A percentile compares a stretch with the other conserved stretches of the same genome.
phyloP scores from a whole-genome alignment of 2,113 vertebrate genomes.

The Bothrops jararaca region DNA sequence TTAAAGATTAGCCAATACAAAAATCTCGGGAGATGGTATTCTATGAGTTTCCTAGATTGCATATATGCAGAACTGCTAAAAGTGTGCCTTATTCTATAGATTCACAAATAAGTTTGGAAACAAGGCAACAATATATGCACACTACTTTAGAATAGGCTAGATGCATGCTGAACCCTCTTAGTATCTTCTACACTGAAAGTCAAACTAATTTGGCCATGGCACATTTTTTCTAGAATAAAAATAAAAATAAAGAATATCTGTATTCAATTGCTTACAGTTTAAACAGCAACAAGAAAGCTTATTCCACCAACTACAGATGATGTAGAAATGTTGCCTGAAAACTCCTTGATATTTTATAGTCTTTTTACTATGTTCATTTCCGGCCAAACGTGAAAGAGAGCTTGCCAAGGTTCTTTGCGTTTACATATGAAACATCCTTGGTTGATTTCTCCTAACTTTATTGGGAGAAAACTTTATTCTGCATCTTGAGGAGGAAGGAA shows the following conservation, averaged over 20 bases:
- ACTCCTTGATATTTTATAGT: background rate
- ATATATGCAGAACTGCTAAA: background rate
- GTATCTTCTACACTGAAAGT: background rate
- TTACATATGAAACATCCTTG: background rate
- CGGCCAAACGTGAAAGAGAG: background rate
- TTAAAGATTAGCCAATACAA: background rate
- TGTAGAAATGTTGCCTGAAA: background rate
- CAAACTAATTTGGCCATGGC: background rate
- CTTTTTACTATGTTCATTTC: background rate
- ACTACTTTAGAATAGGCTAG: background rate
- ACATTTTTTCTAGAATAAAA: background rate
- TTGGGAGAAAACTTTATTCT: background rate
- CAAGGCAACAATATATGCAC: background rate
- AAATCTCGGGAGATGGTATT: background rate
- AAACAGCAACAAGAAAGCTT: background rate
- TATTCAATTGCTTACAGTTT: background rate
- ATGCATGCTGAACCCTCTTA: background rate
- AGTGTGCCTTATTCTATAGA: background rate
- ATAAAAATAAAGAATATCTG: background rate
- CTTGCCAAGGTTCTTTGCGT: fast-evolving
- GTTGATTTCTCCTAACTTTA: background rate
- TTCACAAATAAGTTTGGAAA: background rate
- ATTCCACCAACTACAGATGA: background rate
- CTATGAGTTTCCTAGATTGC: background rate
- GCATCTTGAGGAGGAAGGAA: background rate